Conservation (phyloP, 2,888 invertebrate species). For the Boloria selene region DNA sequence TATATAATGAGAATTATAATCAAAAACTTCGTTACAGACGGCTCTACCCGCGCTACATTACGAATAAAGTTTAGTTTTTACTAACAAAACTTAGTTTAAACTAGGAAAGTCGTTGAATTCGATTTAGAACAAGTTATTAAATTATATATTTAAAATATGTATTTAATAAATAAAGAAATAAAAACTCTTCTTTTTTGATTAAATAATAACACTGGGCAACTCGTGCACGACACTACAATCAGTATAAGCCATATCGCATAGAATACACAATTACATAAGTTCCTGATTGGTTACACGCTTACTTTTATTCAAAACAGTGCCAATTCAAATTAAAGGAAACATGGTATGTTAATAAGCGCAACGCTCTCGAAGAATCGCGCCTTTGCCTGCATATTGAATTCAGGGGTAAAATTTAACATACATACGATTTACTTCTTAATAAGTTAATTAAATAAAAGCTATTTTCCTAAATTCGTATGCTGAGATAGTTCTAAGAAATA, state of each 20-base stretch:
- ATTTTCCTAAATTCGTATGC: background rate
- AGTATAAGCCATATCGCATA: background rate
- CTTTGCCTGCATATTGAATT: constrained; percentile 39
- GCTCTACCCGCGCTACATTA: constrained; percentile 25
- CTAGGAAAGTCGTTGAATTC: too few relatives aligned
- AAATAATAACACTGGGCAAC: too few relatives aligned
- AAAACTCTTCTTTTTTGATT: too few relatives aligned
- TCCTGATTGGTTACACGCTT: background rate
- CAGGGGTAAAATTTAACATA: constrained; percentile 29
- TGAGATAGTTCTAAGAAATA: constrained; percentile 23
- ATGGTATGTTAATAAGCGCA: constrained; percentile 37
- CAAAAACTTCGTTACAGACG: constrained; percentile 27
- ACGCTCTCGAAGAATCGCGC: constrained; percentile 37
- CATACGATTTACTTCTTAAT: background rate
- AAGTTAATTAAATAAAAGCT: background rate
- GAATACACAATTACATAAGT: background rate
- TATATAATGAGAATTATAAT: constrained; percentile 27
- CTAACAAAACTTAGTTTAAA: background rate
- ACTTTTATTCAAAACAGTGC: constrained; percentile 14
- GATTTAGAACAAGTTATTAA: too few relatives aligned
- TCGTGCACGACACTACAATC: background rate
- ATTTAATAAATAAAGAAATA: too few relatives aligned
- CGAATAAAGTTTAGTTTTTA: constrained; percentile 3
- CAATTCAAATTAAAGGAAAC: constrained; percentile 33
- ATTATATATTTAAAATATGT: too few relatives aligned